A percentile compares a stretch with the other conserved stretches of the same genome.
Conservation (phyloP, 2,797 vertebrate genomes). For the Spheniscus humboldti region DNA sequence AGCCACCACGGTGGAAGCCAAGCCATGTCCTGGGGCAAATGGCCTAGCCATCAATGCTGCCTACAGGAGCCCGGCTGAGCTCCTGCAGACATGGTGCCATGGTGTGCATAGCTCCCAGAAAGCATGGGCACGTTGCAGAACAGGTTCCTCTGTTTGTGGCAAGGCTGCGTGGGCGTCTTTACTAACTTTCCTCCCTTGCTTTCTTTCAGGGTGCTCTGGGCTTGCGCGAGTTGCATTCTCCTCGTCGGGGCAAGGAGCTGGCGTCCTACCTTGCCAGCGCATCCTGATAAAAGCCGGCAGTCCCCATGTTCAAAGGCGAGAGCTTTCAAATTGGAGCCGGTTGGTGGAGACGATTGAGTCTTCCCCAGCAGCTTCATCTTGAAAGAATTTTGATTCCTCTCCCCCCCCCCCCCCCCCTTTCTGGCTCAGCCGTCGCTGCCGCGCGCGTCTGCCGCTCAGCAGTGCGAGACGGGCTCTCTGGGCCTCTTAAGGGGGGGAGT, state of each 20-base stretch:
- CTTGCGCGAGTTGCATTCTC: background rate
- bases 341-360: constrained; percentile 36
- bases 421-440: background rate
- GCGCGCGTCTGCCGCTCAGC: constrained; percentile 21
- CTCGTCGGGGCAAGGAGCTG: background rate
- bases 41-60: background rate
- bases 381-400: constrained; percentile 35
- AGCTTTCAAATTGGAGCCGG: background rate
- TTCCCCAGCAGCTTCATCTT: constrained; percentile 59
- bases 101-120: background rate
- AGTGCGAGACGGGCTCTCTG: constrained; percentile 25
- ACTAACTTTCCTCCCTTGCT: constrained; percentile 43
- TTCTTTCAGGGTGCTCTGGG: constrained; percentile 34
- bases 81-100: background rate
- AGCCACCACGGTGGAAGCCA: background rate
- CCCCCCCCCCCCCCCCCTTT: background rate
- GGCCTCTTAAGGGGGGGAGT: constrained; percentile 49
- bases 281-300: background rate
- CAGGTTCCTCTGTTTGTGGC: constrained; percentile 46
- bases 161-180: constrained; percentile 5
- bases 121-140: constrained; percentile 5
- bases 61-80: background rate
- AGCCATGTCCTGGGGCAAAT: background rate
- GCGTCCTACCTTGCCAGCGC: background rate
- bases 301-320: background rate